Evolutionary conservation across 2,113 vertebrate genomes (phyloP), one percentile per base, ranked within the genome.

Genomic region (Calidris pygmaea): DNA sequence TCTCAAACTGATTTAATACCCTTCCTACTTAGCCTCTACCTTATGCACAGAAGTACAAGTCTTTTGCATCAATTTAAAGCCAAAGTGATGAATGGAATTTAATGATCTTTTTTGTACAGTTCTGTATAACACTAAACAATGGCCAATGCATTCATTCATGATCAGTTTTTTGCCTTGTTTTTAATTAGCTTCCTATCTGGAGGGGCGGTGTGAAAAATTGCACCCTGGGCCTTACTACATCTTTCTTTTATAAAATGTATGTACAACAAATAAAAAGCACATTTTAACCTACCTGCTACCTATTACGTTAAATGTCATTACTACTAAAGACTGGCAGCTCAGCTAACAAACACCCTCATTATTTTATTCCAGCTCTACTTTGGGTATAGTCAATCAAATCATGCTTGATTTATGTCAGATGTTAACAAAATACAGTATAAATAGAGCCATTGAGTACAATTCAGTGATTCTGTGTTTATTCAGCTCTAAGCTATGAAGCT

Each of bases 81-180:
- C 93, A 90, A 92, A 85, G 93, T 97, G 96, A 97, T 97, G 93
- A 97, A 97, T 97, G 96, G 97, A 97, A 97, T 97, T 96, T 96
- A 97, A 97, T 97, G 96, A 96, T 96, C 96, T 97, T 97, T 97
- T 97, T 95, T 97, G 97, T 97, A 96, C 95, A 96, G 94, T 95
- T 97, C 94, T 97, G 93, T 97, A 96, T 90, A 96, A 97, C 96
- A 95, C 95, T 95, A 93, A 97, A 96, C 96, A 97, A 97, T 97
- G 93, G 77, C 93, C 89, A 94, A 77, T 58, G 85, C 95, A 90
- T 96, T 94, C 93, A 83, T 95, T 97, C 97, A 96, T 60, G 75
- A 96, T 94, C 95, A 97, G 96, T 84, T 97, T 97, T 95, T 92
- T 84, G 59, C 93, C 94, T 93, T 96, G 93, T 93, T 97, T 97